These are phyloP conservation scores for Ophthalmolycus amberensis DNA, from an alignment of 2,113 vertebrate species.

Conservation along the genomic window DNA sequence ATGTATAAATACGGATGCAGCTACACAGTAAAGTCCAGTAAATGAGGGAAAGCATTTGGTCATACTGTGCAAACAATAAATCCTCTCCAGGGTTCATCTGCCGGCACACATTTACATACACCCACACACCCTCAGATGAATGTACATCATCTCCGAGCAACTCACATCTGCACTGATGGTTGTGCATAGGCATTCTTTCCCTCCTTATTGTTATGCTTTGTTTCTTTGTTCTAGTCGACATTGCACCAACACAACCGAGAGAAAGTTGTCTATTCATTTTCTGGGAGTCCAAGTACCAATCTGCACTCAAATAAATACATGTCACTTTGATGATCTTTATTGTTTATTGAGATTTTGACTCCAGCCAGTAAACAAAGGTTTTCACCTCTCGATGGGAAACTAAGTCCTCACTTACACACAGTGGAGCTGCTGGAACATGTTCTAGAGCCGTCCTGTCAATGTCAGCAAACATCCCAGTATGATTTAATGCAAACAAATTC, in stretches of 20 bases:
- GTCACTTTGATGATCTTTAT: not conserved
- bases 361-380: not conserved
- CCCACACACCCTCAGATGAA: conserved; percentile 62
- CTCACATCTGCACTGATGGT: conserved; percentile 51
- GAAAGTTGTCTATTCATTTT: not conserved
- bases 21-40: conserved; percentile 12
- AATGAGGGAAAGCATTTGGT: conserved; percentile 60
- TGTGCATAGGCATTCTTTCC: conserved; percentile 12
- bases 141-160: conserved; percentile 52
- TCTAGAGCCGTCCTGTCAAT: no score
- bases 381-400: not conserved
- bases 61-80: conserved; percentile 61
- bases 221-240: conserved; percentile 23
- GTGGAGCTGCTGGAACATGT: no score
- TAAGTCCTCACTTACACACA: not conserved
- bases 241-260: not conserved
- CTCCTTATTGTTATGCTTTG: conserved; percentile 14
- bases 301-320: not conserved
- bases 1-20: conserved; percentile 38
- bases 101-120: conserved; percentile 66
- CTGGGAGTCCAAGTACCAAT: not conserved
- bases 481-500: no score
- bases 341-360: not conserved
- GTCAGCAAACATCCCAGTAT: no score
- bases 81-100: conserved; percentile 47